Evolutionary conservation across 2,888 invertebrate genomes (phyloP), one percentile per base, ranked within the genome.

Genomic region (Cremastinae sp.): DNA sequence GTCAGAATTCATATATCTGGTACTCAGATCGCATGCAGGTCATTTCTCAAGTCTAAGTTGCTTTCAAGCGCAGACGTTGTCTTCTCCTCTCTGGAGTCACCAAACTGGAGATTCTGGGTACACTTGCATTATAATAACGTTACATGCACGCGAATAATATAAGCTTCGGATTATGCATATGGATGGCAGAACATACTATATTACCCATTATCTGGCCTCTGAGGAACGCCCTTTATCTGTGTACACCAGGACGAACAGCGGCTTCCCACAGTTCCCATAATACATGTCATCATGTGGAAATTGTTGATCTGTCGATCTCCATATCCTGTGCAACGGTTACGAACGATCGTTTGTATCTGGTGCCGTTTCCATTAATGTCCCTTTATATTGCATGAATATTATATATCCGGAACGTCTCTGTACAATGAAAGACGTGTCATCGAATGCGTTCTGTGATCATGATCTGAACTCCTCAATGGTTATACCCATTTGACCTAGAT

Each of bases 201-300:
- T 73, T 41, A 76, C 55, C 73, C 55, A 69, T 73, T 76, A 73
- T 76, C 69, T 59, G 64, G 37, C 47, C 43, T 39, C 64, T 45
- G 53, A 73, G 76, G 69, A 73, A 73, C 73, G 73, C 73, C 73
- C 73, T 43, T 59, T 49, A 75, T 71, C 66, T 35, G 58, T 53
- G 58, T 59, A 64, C 28, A 65, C 53, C 18, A 41, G 61, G 39
- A 12, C 18, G 55, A 59, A 58, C 58, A 72, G 47, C 49, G 39
- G 53, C 28, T 64, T 39, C 28, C 28, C 28, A 28, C 2, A 28
- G 2, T 53, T 39, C 18, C 68, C 37, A 16, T 61, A 61, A 55
- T 53, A 66, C 53, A 35, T 35, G 59, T 75, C 61, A 16, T 68
- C 56, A 12, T 53, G 35, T 43, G 51, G 59, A 41, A 59, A 59